Conservation (phyloP, 2,113 vertebrate species). For the Leptocoma aspasia region DNA sequence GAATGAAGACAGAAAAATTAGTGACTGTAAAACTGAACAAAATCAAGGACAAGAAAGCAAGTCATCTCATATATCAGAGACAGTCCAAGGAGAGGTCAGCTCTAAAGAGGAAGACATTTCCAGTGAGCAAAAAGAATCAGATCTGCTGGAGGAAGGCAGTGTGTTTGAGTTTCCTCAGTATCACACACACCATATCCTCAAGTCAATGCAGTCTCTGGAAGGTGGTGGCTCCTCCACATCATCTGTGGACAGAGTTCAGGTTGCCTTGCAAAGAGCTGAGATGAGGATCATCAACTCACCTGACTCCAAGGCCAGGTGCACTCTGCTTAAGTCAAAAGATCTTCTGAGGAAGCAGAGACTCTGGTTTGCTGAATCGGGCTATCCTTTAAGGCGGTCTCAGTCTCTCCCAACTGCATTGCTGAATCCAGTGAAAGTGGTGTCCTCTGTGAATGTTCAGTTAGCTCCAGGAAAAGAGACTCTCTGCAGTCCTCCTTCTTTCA, state of each 20-base stretch:
- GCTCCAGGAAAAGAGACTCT: constrained; percentile 77
- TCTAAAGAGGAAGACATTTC: background rate
- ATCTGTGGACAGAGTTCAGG: constrained; percentile 62
- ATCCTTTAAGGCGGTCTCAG: constrained; percentile 83
- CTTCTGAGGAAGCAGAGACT: constrained; percentile 69
- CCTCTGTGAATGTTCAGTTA: constrained; percentile 88
- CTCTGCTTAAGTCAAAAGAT: constrained; percentile 69
- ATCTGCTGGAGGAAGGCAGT: constrained; percentile 38
- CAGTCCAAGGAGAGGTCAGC: background rate
- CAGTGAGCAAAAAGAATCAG: background rate
- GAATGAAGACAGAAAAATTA: background rate
- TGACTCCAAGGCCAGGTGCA: constrained; percentile 54
- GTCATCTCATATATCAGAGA: background rate
- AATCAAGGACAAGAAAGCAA: background rate
- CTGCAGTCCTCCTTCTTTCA: constrained; percentile 83
- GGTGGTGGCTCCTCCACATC: background rate
- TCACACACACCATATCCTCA: constrained; percentile 78
- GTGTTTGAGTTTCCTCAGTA: constrained; percentile 75
- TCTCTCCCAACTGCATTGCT: constrained; percentile 86
- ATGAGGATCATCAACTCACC: constrained; percentile 60
- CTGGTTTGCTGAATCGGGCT: constrained; percentile 63
- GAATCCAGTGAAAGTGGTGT: constrained; percentile 84
- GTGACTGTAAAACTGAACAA: background rate
- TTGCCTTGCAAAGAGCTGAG: constrained; percentile 79
- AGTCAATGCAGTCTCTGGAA: constrained; percentile 47